A percentile compares a stretch with the other conserved stretches of the same genome.
These are phyloP conservation scores for Chiridota heheva DNA, from an alignment of 35 echinoderm and acorn worm species.

Conservation along the genomic window DNA sequence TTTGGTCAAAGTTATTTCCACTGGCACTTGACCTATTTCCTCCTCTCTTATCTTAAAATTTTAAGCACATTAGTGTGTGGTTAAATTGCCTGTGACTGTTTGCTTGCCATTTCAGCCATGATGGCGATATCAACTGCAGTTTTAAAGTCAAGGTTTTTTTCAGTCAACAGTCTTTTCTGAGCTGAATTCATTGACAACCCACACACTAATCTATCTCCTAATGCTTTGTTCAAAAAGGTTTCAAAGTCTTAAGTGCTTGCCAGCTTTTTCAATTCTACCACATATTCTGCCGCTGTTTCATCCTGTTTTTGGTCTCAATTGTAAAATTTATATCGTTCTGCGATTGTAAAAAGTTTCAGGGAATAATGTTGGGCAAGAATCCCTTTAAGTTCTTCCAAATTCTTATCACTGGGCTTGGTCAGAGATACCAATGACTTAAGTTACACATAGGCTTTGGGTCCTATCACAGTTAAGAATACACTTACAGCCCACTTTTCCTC, in stretches of 20 bases:
- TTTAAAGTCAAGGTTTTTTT: not conserved
- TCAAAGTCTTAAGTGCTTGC: constrained; percentile 52
- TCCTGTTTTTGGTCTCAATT: constrained; percentile 7
- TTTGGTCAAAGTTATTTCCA: not conserved
- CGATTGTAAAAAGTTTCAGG: constrained; percentile 14
- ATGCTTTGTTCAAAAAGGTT: constrained; percentile 28
- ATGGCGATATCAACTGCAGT: constrained; percentile 30
- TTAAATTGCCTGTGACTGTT: constrained; percentile 16
- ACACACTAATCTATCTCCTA: constrained; percentile 40
- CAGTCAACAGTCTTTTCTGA: not conserved
- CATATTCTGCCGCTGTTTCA: constrained; percentile 16
- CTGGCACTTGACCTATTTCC: not conserved
- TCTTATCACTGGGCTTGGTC: constrained; percentile 21
- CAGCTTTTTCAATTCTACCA: constrained; percentile 36
- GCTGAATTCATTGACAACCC: not conserved
- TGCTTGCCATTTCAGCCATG: constrained; percentile 27
- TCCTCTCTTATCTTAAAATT: not conserved
- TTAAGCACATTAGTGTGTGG: not conserved
- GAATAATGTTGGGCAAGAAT: constrained; percentile 19
- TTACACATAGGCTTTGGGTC: constrained; percentile 20
- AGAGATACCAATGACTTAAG: constrained; percentile 29
- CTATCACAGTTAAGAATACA: constrained; percentile 37
- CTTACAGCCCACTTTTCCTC: constrained; percentile 7
- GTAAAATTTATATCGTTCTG: constrained; percentile 46
- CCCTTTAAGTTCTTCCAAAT: not conserved